Evolutionary conservation across 2,113 vertebrate species (phyloP).

Genomic region (Miniopterus natalensis): DNA sequence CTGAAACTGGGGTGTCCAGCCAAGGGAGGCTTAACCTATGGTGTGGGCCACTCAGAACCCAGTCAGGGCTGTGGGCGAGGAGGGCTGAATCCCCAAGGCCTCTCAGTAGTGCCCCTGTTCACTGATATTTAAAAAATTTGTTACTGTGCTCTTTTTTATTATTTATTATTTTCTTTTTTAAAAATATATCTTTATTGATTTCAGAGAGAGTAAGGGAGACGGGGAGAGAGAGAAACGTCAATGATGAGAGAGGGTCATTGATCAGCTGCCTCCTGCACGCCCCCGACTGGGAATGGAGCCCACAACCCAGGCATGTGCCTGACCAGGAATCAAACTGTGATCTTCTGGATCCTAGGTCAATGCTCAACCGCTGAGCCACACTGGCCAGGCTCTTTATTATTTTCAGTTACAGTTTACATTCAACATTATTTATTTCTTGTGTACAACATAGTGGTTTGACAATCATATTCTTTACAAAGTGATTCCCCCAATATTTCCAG

Average conservation of each 20-base stretch:
- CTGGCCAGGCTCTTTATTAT: no score
- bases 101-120: neutral
- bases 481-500: neutral
- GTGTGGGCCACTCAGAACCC: neutral
- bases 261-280: no score
- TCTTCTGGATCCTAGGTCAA: no score
- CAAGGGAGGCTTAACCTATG: neutral
- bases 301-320: no score
- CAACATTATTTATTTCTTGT: neutral
- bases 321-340: no score
- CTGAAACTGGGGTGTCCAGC: neutral
- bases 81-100: rapidly evolving
- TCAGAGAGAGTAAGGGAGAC: no score
- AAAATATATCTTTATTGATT: no score
- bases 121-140: neutral
- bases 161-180: neutral
- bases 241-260: no score
- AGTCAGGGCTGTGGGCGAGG: neutral
- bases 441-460: neutral
- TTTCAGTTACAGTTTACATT: neutral
- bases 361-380: no score
- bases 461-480: neutral
- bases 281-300: no score
- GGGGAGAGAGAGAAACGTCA: no score
- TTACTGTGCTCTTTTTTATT: neutral